A percentile compares a stretch with the other conserved stretches of the same genome.
Conservation (phyloP, 1,140 invertebrate species). For the Diorhabda carinulata region DNA sequence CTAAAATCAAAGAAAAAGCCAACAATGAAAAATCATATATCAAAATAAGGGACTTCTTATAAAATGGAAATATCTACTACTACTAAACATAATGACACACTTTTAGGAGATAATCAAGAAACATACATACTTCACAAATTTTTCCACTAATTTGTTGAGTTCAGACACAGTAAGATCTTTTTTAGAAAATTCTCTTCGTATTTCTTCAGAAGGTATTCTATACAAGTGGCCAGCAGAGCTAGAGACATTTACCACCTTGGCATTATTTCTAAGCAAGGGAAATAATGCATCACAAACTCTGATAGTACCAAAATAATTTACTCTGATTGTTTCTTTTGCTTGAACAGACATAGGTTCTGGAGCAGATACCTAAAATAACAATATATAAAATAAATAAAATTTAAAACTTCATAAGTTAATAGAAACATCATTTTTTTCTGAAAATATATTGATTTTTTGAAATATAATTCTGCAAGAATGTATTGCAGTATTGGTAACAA, state of each 20-base stretch:
- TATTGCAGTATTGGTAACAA: too few relatives aligned
- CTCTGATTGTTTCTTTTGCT: slow-evolving; percentile 62
- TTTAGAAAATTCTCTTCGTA: slow-evolving; percentile 53
- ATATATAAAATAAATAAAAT: slow-evolving; percentile 4
- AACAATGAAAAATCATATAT: background rate
- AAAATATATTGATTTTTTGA: background rate
- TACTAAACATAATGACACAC: background rate
- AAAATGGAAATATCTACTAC: too few relatives aligned
- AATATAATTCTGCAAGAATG: background rate
- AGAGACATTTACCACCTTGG: slow-evolving; percentile 70
- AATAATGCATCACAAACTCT: slow-evolving; percentile 62
- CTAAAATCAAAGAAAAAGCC: background rate
- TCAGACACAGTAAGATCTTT: slow-evolving; percentile 54
- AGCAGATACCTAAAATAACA: slow-evolving; percentile 47
- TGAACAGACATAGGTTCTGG: slow-evolving; percentile 63
- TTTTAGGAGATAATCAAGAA: background rate
- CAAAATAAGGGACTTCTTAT: background rate
- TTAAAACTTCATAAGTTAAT: slow-evolving; percentile 1
- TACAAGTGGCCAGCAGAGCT: slow-evolving; percentile 61
- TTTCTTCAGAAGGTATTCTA: slow-evolving; percentile 51
- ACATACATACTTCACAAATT: slow-evolving; percentile 58
- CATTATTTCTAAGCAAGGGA: slow-evolving; percentile 62
- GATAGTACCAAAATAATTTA: slow-evolving; percentile 65
- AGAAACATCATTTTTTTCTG: background rate
- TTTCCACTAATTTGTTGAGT: slow-evolving; percentile 57